These are phyloP conservation scores for Halictus ligatus DNA, from an alignment of 2,888 invertebrate species.

Conservation along the genomic window DNA sequence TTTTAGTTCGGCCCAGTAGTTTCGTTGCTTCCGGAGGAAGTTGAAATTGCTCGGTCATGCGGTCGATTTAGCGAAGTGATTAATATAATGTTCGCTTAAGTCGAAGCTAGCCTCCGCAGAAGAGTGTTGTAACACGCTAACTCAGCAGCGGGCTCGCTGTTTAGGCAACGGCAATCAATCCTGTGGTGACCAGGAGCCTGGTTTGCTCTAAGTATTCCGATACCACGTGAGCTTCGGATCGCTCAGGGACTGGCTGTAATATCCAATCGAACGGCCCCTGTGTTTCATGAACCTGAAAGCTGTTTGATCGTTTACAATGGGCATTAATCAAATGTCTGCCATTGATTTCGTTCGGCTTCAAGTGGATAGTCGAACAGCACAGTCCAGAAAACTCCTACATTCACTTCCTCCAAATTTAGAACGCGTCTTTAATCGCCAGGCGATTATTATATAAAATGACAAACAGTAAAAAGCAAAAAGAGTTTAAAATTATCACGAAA, in stretches of 20 bases:
- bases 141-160: conserved; percentile 3
- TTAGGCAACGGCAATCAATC: conserved; percentile 24
- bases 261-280: conserved; percentile 13
- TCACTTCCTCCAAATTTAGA: not conserved
- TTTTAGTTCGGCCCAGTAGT: not conserved
- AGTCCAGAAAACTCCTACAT: no score
- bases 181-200: conserved; percentile 15
- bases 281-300: conserved; percentile 16
- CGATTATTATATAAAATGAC: not conserved
- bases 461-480: not conserved
- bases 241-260: conserved; percentile 17
- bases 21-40: not conserved
- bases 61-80: conserved; percentile 3
- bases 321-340: conserved; percentile 13
- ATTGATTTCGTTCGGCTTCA: not conserved
- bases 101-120: not conserved
- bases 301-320: conserved; percentile 18
- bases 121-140: conserved; percentile 6
- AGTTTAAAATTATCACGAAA: no score
- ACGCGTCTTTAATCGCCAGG: not conserved
- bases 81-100: conserved; percentile 8
- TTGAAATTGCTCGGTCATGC: not conserved
- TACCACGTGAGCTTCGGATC: conserved; percentile 15
- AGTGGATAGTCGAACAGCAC: not conserved
- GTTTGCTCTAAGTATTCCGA: conserved; percentile 23